These are phyloP conservation scores for Heterochromis multidens DNA, from an alignment of 2,113 vertebrate genomes.

Conservation along the genomic window DNA sequence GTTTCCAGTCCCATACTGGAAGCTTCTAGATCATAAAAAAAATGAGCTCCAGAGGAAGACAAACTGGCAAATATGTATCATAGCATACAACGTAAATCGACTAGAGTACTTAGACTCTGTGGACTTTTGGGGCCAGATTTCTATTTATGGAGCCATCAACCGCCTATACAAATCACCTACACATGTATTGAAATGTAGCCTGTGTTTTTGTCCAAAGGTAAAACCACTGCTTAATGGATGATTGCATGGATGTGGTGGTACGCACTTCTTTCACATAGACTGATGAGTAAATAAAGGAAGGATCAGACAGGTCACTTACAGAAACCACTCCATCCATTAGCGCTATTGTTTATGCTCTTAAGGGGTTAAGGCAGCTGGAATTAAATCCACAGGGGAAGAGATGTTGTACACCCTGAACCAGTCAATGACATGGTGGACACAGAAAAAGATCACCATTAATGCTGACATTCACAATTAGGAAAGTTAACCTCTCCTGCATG, in stretches of 20 bases:
- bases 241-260: neutral
- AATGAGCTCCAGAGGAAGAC: neutral
- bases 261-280: neutral
- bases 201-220: neutral
- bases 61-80: neutral
- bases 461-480: neutral
- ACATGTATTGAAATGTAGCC: neutral
- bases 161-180: neutral
- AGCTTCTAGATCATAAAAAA: neutral
- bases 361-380: neutral
- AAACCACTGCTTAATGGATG: neutral
- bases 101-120: neutral
- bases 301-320: neutral
- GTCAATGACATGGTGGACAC: neutral
- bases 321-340: neutral
- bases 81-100: neutral
- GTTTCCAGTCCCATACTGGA: neutral
- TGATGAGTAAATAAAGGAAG: neutral
- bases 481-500: neutral
- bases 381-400: neutral
- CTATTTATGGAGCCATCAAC: slow-evolving; percentile 4
- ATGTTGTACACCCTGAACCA: neutral
- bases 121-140: neutral
- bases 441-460: neutral
- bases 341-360: neutral